Base-by-base conservation (phyloP, 1,140 invertebrate genomes). In the Macrosteles quadrilineatus region DNA sequence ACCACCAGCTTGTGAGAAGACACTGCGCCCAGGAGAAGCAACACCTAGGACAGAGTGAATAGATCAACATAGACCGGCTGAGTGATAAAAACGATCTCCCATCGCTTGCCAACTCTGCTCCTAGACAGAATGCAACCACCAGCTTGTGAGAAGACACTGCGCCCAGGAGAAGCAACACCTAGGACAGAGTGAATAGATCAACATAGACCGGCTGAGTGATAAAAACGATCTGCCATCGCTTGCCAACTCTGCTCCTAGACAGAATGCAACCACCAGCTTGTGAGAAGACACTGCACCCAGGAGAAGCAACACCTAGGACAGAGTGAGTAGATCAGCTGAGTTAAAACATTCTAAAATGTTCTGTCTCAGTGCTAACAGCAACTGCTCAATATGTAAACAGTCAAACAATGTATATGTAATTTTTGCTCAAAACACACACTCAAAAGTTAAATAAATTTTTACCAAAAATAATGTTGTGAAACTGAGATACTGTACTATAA, bases 1-100 rank as follows among this genome's bases (percentile, higher is more conserved):
- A 94, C 90, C 3, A 94, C 87, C 65, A 90, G 85, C 78, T 93
- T 93, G 79, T 94, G 91, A 9, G 89, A 88, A 0, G 87, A 85
- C 4, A 91, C 86, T 3, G 90, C 91, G 2, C 83, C 87, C 2
- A 92, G 80, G 0, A 94, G 79, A 27, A 91, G 82, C 53, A 91
- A 78, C 0, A 91, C 87, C 88, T 90, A 76, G 25, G 81, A 82
- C 32, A n/a, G 1, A 85, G 78, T 12, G 88, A 85, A 77, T 92
- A 91, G 2, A 90, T 79, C 0, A 81, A 73, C 71, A 91, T 86
- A 30, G 86, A 85, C 9, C 85, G 70, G 14, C 90, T 79, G 71
- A 90, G 83, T 0, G 80, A 74, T 6, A 36, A 29, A 11, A 50
- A 43, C n/a, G 32, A 40, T 23, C 31, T 17, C 9, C 68, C 63